These are phyloP conservation scores for Cosmopolites sordidus DNA, from an alignment of 2,888 invertebrate species.

Conservation along the genomic window DNA sequence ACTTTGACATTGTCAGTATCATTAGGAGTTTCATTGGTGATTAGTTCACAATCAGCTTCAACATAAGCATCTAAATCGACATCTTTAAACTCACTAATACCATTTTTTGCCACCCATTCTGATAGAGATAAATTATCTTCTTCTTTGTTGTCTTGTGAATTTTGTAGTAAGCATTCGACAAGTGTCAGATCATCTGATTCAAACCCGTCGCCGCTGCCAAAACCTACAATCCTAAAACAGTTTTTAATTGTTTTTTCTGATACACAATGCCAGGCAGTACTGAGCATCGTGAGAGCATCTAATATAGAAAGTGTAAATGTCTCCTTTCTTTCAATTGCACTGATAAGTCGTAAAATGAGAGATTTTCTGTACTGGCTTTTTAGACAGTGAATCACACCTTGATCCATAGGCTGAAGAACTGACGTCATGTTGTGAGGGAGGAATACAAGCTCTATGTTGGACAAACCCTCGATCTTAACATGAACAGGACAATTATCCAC, in stretches of 20 bases:
- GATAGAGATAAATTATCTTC: too few relatives aligned
- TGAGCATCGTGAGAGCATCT: background rate
- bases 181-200: background rate
- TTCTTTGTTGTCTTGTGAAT: too few relatives aligned
- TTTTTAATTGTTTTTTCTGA: background rate
- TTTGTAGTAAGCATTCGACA: too few relatives aligned
- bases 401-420: constrained; percentile 23
- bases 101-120: too few relatives aligned
- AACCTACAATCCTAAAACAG: constrained; percentile 2
- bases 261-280: constrained; percentile 4
- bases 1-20: too few relatives aligned
- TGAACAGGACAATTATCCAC: constrained; percentile 28
- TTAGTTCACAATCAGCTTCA: too few relatives aligned
- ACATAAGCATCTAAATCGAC: too few relatives aligned
- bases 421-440: constrained; percentile 26
- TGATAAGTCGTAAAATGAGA: background rate
- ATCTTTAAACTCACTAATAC: too few relatives aligned
- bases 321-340: constrained; percentile 2
- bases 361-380: constrained; percentile 10
- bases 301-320: background rate
- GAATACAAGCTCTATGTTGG: constrained; percentile 18
- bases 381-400: constrained; percentile 11
- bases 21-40: too few relatives aligned
- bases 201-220: background rate
- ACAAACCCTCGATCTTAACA: constrained; percentile 12